Evolutionary conservation across 2,888 invertebrate genomes (phyloP).

Genomic region (Agrotis exclamationis): DNA sequence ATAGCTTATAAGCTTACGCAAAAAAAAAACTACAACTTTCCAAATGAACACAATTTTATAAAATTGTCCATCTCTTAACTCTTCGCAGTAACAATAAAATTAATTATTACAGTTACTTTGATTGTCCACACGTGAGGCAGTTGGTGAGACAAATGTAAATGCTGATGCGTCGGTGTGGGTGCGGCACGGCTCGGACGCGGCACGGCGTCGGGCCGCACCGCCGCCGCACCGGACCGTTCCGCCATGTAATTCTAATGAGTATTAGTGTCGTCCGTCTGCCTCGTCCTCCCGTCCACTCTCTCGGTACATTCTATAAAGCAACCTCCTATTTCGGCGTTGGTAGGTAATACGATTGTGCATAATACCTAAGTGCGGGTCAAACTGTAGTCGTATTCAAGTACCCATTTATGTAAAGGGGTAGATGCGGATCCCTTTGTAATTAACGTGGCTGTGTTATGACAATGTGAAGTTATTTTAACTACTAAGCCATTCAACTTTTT

Average conservation of each 20-base stretch:
- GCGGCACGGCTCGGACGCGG: conserved; percentile 43
- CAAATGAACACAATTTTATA: not conserved
- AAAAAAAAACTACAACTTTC: too few relatives aligned
- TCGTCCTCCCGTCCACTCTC: conserved; percentile 70
- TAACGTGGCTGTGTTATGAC: conserved; percentile 37
- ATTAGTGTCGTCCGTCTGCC: conserved; percentile 86
- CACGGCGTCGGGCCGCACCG: conserved; percentile 21
- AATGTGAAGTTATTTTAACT: conserved; percentile 44
- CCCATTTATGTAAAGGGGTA: conserved; percentile 53
- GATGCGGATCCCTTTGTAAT: conserved; percentile 47
- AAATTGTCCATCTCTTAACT: not conserved
- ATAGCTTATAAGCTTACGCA: too few relatives aligned
- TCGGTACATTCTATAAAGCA: conserved; percentile 71
- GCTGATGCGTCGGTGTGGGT: conserved; percentile 43
- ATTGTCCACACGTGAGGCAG: conserved; percentile 27
- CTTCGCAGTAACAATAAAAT: conserved; percentile 18
- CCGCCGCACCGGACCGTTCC: conserved; percentile 75
- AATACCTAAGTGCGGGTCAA: conserved; percentile 68
- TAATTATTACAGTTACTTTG: conserved; percentile 34
- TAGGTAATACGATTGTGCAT: conserved; percentile 74
- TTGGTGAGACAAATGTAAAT: conserved; percentile 60
- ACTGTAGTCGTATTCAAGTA: conserved; percentile 57
- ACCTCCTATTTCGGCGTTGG: conserved; percentile 73
- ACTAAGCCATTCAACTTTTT: conserved; percentile 14
- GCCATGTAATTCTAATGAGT: conserved; percentile 91